phyloP scores from a whole-genome alignment of 2,113 vertebrate species.

The Bubo bubo region DNA sequence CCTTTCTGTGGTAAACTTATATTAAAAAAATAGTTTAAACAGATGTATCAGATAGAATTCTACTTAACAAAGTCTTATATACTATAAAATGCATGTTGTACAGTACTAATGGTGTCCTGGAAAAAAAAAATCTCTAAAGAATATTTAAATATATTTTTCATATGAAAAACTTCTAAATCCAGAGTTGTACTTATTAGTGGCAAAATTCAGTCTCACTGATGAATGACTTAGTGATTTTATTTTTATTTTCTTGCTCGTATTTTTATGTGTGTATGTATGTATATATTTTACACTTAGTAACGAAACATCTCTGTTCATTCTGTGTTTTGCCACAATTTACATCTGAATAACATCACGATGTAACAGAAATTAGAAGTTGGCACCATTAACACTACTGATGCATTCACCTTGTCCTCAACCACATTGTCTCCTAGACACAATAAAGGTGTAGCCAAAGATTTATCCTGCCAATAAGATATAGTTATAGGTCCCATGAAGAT shows the following conservation, averaged over 20 bases:
- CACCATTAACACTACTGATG: not conserved
- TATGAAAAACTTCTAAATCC: not conserved
- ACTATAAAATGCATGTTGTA: not conserved
- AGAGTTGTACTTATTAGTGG: not conserved
- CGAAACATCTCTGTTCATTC: not conserved
- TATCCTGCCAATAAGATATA: constrained; percentile 47
- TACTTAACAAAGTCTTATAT: not conserved
- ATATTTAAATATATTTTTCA: not conserved
- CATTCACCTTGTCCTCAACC: not conserved
- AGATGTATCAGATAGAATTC: not conserved
- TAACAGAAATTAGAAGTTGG: not conserved
- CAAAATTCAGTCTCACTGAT: not conserved
- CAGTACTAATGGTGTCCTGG: not conserved
- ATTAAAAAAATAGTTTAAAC: not conserved
- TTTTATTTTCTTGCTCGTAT: not conserved
- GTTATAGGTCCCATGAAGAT: constrained; percentile 52
- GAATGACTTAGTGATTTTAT: not conserved
- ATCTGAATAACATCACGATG: not conserved
- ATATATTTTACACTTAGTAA: not conserved
- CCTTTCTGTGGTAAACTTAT: not conserved
- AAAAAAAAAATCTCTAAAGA: not conserved
- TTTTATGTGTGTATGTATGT: not conserved
- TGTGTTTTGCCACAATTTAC: not conserved
- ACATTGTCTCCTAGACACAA: not conserved
- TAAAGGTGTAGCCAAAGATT: constrained; percentile 24